Evolutionary conservation across 2,888 invertebrate species (phyloP).

Genomic region (Latrodectus elegans): DNA sequence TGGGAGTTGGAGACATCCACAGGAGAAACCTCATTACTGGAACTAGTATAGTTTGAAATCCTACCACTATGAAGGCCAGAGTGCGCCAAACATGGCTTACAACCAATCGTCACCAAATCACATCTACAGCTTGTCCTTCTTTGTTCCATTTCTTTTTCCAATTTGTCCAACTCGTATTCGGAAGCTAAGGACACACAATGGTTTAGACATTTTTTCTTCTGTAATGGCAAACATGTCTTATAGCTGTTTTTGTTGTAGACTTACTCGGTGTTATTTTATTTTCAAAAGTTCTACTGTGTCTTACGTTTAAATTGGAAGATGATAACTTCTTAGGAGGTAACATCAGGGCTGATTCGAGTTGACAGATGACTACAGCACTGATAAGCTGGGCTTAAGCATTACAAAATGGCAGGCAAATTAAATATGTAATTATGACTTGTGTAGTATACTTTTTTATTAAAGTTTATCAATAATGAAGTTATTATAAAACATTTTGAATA

Average conservation of each 20-base stretch:
- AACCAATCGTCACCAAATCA: conserved; percentile 64
- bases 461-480: too few relatives aligned
- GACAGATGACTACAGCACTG: too few relatives aligned
- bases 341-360: too few relatives aligned
- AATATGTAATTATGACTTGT: too few relatives aligned
- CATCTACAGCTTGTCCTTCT: conserved; percentile 29
- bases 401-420: too few relatives aligned
- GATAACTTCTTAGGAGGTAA: not conserved
- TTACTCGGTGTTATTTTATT: conserved; percentile 32
- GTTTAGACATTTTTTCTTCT: conserved; percentile 34
- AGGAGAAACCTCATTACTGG: conserved; percentile 50
- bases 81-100: conserved; percentile 52
- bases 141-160: conserved; percentile 52
- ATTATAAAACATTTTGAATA: too few relatives aligned
- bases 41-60: conserved; percentile 45
- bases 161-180: conserved; percentile 55
- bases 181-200: conserved; percentile 40
- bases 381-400: too few relatives aligned
- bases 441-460: too few relatives aligned
- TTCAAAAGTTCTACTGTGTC: conserved; percentile 11
- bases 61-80: too few relatives aligned
- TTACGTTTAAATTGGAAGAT: conserved; percentile 22
- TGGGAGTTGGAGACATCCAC: conserved; percentile 20
- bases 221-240: conserved; percentile 49
- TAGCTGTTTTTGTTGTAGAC: conserved; percentile 6